phyloP scores from a whole-genome alignment of 2,113 vertebrate species.

The Vombatus ursinus region DNA sequence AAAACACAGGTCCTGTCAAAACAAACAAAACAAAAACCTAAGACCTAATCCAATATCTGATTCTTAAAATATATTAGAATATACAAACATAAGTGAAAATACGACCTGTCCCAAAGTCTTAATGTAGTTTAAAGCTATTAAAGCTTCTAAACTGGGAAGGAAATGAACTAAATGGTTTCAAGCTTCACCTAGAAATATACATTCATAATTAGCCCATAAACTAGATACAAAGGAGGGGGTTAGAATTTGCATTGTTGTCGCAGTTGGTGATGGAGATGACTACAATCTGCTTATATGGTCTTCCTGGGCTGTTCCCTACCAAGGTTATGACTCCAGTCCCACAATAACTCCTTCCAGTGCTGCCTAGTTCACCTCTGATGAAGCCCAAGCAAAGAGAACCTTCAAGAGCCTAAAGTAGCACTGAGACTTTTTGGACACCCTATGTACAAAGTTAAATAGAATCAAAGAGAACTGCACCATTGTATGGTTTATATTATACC shows the following conservation, averaged over 20 bases:
- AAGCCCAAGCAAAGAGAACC: conserved; percentile 34
- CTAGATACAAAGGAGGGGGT: not conserved
- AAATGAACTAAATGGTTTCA: conserved; percentile 57
- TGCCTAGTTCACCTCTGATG: not conserved
- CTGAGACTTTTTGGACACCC: not conserved
- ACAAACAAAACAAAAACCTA: not conserved
- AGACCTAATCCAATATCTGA: not conserved
- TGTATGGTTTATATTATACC: not conserved
- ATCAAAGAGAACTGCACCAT: not conserved
- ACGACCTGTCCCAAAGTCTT: not conserved
- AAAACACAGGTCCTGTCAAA: not conserved
- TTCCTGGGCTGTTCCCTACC: not conserved
- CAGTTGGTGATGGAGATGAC: not conserved
- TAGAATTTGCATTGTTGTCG: conserved; percentile 29
- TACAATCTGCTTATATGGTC: conserved; percentile 22
- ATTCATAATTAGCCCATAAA: conserved; percentile 43
- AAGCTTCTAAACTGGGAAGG: conserved; percentile 12
- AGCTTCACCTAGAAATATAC: conserved; percentile 38
- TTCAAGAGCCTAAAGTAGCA: too few species aligned
- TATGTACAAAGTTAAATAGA: not conserved
- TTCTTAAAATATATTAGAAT: not conserved
- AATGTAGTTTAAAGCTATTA: not conserved
- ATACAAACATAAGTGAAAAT: not conserved
- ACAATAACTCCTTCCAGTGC: not conserved
- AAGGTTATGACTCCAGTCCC: conserved; percentile 41